Evolutionary conservation across 1,140 invertebrate genomes (phyloP).

Genomic region (Drosophila tani): DNA sequence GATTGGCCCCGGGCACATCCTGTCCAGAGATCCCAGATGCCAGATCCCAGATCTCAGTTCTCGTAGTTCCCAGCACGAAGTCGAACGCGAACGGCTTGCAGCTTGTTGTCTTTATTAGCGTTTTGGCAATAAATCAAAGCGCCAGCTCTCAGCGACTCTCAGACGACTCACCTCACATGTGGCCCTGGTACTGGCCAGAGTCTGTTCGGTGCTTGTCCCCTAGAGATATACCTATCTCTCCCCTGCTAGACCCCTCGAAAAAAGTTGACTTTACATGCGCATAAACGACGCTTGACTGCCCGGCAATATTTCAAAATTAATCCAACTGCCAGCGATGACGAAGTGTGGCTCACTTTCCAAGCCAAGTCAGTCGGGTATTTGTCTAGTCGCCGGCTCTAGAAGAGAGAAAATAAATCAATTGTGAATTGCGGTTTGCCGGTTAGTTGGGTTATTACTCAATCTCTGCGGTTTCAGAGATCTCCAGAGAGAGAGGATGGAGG

Average conservation of each 20-base stretch:
- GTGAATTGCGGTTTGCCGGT: conserved; percentile 57
- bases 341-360: conserved; percentile 77
- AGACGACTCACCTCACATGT: conserved; percentile 67
- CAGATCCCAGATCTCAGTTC: conserved; percentile 19
- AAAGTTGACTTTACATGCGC: conserved; percentile 66
- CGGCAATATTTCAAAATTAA: conserved; percentile 83
- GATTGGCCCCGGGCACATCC: conserved; percentile 68
- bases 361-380: conserved; percentile 61
- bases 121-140: conserved; percentile 77
- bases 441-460: conserved; percentile 77
- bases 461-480: conserved; percentile 40
- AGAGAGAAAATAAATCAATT: conserved; percentile 82
- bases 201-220: conserved; percentile 1
- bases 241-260: not conserved
- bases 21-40: conserved; percentile 46
- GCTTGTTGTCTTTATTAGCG: conserved; percentile 82
- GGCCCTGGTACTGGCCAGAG: conserved; percentile 56
- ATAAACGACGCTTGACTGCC: conserved; percentile 55
- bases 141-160: conserved; percentile 60
- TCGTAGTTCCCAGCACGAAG: conserved; percentile 17
- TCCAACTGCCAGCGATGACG: conserved; percentile 81
- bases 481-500: conserved; percentile 3
- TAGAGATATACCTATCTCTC: conserved; percentile 34
- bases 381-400: conserved; percentile 63
- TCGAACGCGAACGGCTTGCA: conserved; percentile 63